A percentile compares a stretch with the other conserved stretches of the same genome.
Conservation (phyloP, 1,140 invertebrate genomes). For the Eciton burchellii region DNA sequence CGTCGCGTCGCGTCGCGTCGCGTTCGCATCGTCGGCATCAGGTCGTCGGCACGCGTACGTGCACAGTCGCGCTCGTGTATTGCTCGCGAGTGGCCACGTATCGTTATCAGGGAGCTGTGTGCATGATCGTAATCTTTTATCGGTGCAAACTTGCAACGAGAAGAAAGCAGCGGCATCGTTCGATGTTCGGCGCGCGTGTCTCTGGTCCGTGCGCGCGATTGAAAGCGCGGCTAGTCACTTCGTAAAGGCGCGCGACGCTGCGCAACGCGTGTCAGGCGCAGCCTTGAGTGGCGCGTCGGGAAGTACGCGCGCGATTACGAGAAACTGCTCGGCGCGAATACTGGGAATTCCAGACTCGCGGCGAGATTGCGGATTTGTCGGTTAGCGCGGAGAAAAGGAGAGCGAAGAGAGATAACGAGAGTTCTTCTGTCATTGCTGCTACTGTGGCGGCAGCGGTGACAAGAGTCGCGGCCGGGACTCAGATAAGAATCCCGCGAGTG, state of each 20-base stretch:
- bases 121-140: too few relatives aligned
- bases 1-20: constrained; percentile 1
- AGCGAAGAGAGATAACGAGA: not conserved
- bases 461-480: constrained; percentile 28
- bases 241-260: not conserved
- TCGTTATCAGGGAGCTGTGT: not conserved
- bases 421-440: not conserved
- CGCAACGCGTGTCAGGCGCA: not conserved
- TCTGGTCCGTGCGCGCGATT: too few relatives aligned
- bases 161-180: too few relatives aligned
- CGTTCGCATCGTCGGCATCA: too few relatives aligned
- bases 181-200: too few relatives aligned
- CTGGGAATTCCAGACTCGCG: constrained; percentile 36
- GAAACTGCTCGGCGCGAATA: not conserved
- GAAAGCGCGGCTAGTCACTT: too few relatives aligned
- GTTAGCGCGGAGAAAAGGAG: not conserved
- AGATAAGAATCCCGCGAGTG: constrained; percentile 52
- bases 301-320: constrained; percentile 52
- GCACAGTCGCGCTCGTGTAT: constrained; percentile 37
- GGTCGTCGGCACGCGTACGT: constrained; percentile 45
- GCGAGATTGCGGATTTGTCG: not conserved
- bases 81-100: not conserved
- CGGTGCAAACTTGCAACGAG: too few relatives aligned
- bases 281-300: constrained; percentile 2
- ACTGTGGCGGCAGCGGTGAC: not conserved